Evolutionary conservation across 1,140 invertebrate species (phyloP), one percentile per base, ranked within the genome.

Genomic region (Drosophila ananassae): DNA sequence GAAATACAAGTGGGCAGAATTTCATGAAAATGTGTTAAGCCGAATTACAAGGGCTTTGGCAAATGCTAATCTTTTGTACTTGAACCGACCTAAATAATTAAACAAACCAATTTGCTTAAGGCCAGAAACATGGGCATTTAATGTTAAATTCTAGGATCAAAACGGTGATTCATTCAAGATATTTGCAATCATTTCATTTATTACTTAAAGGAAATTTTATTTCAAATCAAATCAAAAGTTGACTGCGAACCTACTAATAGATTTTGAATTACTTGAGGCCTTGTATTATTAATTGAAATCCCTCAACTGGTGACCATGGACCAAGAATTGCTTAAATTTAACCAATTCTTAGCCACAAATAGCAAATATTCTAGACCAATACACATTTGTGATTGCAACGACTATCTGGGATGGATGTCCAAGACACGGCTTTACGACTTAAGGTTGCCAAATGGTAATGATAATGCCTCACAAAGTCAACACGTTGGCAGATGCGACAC

Each of bases 381-480:
- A 84, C 73, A 71, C 67, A 80, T 85, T 53, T 59, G 47, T 52
- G 73, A 62, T 63, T 32, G 28, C 12, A n/a, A 59, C 12, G 22
- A 32, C 13, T n/a, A n/a, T 17, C 25, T 28, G 25, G 25, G 25
- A 28, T 28, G 6, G 25, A 37, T 37, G 51, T 57, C 37, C 34
- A 47, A 63, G 46, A 53, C 47, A 71, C 30, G 60, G 61, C 68
- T 82, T 85, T 75, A 75, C 78, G 73, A 61, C 82, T 68, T 81
- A 72, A 78, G 79, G 78, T 75, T 78, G 55, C 64, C 68, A 77
- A 82, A 87, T 87, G 81, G 78, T 87, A 85, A 85, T 85, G 82
- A 85, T 85, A 87, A 82, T 85, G 78, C 82, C 81, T 78, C 67
- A 59, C 69, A 84, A 85, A 84, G 81, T 85, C 81, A 87, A 85